phyloP scores from a whole-genome alignment of 2,113 vertebrate genomes.

The Bubo blakistoni region DNA sequence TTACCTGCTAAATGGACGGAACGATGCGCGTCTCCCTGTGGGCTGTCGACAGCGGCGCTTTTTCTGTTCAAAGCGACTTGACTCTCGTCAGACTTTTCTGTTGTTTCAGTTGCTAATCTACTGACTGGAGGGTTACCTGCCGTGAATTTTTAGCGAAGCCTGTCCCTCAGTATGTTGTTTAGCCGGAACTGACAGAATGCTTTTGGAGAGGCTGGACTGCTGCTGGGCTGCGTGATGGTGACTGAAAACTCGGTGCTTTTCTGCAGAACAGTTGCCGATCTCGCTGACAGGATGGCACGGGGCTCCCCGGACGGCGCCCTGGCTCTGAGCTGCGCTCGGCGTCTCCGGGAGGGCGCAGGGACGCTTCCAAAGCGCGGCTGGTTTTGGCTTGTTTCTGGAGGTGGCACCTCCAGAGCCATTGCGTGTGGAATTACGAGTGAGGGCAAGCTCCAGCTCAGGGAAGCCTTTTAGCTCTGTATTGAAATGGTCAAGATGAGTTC shows the following conservation, averaged over 20 bases:
- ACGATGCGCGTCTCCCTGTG: not conserved
- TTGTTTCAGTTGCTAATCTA: not conserved
- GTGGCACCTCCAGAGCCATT: not conserved
- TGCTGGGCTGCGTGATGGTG: fast-evolving
- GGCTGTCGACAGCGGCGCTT: not conserved
- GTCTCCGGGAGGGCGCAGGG: not conserved
- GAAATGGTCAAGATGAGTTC: not conserved
- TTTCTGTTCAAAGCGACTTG: not conserved
- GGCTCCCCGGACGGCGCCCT: not conserved
- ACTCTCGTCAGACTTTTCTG: not conserved
- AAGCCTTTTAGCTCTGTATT: not conserved
- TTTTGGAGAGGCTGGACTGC: not conserved
- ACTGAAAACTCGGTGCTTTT: not conserved
- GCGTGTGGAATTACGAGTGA: not conserved
- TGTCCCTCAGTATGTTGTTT: not conserved
- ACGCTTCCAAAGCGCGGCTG: fast-evolving
- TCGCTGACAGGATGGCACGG: not conserved
- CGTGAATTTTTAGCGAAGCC: not conserved
- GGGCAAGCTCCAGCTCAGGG: not conserved
- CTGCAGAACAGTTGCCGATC: not conserved
- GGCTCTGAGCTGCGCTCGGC: not conserved
- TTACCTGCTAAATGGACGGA: not conserved
- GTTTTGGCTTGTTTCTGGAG: not conserved
- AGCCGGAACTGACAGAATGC: not conserved
- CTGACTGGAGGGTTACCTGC: not conserved